Conservation (phyloP, 2,113 vertebrate species). For the Tinamus guttatus region DNA sequence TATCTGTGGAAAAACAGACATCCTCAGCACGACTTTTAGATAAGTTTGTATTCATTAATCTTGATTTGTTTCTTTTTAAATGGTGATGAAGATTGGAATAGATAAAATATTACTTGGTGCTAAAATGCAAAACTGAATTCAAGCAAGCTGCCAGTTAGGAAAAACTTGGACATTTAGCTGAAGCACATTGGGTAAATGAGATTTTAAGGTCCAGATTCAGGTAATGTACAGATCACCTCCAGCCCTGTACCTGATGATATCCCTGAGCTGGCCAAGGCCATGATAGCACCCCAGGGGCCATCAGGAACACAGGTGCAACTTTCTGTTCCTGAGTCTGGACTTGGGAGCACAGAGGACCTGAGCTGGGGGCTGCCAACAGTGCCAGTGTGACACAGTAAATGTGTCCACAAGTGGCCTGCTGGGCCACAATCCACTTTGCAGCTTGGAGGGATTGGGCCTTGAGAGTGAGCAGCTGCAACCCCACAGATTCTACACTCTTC, state of each 20-base stretch:
- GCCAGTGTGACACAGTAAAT: background rate
- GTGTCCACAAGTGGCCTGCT: background rate
- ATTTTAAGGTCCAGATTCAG: background rate
- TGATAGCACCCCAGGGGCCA: rapidly evolving
- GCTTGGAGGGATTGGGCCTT: background rate
- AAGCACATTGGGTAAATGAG: background rate
- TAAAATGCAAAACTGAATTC: background rate
- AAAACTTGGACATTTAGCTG: background rate
- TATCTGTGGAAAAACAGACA: background rate
- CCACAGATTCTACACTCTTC: rapidly evolving
- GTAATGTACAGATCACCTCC: background rate
- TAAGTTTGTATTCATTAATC: background rate
- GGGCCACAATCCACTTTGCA: background rate
- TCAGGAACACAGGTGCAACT: background rate
- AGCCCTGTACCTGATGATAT: background rate
- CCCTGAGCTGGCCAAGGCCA: rapidly evolving
- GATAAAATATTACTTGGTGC: background rate
- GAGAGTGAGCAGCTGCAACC: background rate
- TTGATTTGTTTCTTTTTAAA: background rate
- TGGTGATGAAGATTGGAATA: background rate
- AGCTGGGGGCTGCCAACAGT: background rate
- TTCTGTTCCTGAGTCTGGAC: background rate
- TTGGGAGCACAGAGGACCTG: background rate
- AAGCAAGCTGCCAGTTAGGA: background rate
- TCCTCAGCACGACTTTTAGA: background rate